phyloP scores from a whole-genome alignment of 2,797 vertebrate species.

The Urosaurus nigricauda region DNA sequence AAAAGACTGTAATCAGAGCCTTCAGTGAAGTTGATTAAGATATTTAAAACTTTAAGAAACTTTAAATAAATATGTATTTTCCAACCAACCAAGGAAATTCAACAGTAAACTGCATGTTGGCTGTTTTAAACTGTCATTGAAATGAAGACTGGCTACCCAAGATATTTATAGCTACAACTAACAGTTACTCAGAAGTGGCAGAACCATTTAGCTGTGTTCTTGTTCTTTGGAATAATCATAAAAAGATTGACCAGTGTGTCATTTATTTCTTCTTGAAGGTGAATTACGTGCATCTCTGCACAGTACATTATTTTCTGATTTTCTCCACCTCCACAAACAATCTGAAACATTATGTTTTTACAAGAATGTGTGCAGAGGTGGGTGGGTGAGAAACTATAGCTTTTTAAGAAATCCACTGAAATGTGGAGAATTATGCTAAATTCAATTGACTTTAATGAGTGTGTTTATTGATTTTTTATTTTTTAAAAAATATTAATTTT shows the following conservation, averaged over 20 bases:
- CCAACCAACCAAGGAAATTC: background rate
- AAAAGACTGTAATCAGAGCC: background rate
- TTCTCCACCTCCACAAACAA: background rate
- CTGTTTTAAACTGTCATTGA: background rate
- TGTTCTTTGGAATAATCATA: background rate
- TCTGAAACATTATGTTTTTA: background rate
- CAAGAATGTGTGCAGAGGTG: background rate
- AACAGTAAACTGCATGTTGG: background rate
- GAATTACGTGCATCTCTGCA: background rate
- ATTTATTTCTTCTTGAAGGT: background rate
- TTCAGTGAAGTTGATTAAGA: background rate
- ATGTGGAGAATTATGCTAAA: background rate
- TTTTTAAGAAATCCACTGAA: background rate
- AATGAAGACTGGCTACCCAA: background rate
- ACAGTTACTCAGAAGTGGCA: background rate
- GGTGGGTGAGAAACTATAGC: background rate
- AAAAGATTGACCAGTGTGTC: background rate
- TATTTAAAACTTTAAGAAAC: background rate
- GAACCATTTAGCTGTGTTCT: background rate
- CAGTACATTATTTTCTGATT: background rate
- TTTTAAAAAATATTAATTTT: background rate
- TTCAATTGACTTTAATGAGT: background rate
- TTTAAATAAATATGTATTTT: background rate
- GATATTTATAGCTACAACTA: constrained; percentile 6
- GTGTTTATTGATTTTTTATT: background rate